Base-by-base conservation (phyloP, 1,140 invertebrate species). In the Drosophila tsacasi region DNA sequence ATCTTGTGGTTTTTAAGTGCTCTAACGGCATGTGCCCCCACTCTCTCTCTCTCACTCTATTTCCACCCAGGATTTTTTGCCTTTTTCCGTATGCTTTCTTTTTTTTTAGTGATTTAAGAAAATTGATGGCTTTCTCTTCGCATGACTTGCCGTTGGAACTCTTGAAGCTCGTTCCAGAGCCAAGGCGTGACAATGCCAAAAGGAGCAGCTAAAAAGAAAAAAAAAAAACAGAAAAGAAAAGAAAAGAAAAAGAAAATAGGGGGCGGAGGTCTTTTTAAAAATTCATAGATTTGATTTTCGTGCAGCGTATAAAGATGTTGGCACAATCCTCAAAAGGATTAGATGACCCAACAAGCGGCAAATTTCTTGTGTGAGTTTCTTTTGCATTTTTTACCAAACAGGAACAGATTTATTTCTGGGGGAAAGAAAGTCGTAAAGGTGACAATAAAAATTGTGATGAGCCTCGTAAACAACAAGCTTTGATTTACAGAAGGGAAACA, bases 1-100 rank as follows among this genome's bases (percentile, higher is more conserved):
- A 83, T 87, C 83, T 89, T 81, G 65, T 89, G 83, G 76, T 83
- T 78, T 76, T 87, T 86, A 87, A 86, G 83, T 86, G 83, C 83
- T 85, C 68, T 57, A 54, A 58, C 37, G 46, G 46, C 46, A 19
- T 68, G 12, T 47, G 46, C 42, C 25, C 12, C 15, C 32, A 8
- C 30, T 32, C 8, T 32, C 30, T 9, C 4, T 5, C 10, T 5
- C 12, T 39, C 55, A 32, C 64, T 5, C 6, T 6, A 7, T 27
- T 17, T n/a, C 15, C 23, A 5, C 8, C 47, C 32, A 21, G 58
- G 30, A 21, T 75, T 49, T 42, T 50, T 63, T 17, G 49, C 15
- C 35, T 30, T 42, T 58, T 40, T 62, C 9, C 17, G 57, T 66
- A 46, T 74, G 66, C 47, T 44, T 63, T 61, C 52, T 79, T 73